Conservation (phyloP, 2,113 vertebrate genomes). For the Perca flavescens region DNA sequence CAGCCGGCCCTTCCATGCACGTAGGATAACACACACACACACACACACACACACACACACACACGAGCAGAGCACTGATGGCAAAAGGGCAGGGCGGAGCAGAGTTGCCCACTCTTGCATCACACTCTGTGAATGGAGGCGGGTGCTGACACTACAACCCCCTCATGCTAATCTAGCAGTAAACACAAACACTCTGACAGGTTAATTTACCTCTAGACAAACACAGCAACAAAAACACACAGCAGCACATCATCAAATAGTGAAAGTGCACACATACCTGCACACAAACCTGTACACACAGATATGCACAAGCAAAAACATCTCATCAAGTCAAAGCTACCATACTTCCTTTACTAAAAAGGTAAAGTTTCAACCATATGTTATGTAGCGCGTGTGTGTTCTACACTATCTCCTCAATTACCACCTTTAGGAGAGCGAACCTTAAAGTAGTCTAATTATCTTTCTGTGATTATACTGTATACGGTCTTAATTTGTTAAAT, state of each 20-base stretch:
- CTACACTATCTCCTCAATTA: slow-evolving; percentile 37
- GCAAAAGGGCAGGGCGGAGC: slow-evolving; percentile 75
- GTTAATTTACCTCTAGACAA: slow-evolving; percentile 81
- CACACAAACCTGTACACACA: slow-evolving; percentile 43
- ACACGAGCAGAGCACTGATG: slow-evolving; percentile 35
- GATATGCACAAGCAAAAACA: slow-evolving; percentile 23
- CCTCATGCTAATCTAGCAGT: slow-evolving; percentile 75
- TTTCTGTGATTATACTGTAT: slow-evolving; percentile 29
- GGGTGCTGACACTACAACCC: slow-evolving; percentile 75
- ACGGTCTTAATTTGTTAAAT: slow-evolving; percentile 36
- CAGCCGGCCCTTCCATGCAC: slow-evolving; percentile 41
- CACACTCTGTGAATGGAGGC: slow-evolving; percentile 72
- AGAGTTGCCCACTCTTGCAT: slow-evolving; percentile 79
- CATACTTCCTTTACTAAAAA: slow-evolving; percentile 33
- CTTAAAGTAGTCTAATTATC: slow-evolving; percentile 38
- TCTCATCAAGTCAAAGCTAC: slow-evolving; percentile 43
- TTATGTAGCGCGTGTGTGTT: not conserved
- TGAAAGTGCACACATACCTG: slow-evolving; percentile 45
- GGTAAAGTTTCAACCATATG: slow-evolving; percentile 43
- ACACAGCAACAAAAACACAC: slow-evolving; percentile 75
- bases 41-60: slow-evolving; percentile 24
- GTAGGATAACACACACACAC: slow-evolving; percentile 23
- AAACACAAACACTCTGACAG: slow-evolving; percentile 83
- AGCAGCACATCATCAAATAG: slow-evolving; percentile 74
- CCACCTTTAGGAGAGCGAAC: slow-evolving; percentile 32